phyloP scores from a whole-genome alignment of 2,113 vertebrate genomes.

The Ibidorhyncha struthersii region DNA sequence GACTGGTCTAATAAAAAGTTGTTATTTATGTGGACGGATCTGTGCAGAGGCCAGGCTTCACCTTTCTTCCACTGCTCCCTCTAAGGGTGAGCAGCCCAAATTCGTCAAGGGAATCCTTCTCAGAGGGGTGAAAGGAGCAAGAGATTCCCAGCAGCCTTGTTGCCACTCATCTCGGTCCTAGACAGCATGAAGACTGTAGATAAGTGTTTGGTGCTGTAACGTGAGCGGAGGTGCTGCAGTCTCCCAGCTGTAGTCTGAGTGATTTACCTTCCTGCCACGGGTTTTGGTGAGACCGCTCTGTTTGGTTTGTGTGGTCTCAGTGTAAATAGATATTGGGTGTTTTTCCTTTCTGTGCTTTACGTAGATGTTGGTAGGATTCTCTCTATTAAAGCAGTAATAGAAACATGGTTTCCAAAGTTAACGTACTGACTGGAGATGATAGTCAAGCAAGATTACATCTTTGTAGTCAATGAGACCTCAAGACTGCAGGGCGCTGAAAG shows the following conservation, averaged over 20 bases:
- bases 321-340: not conserved
- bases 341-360: not conserved
- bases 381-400: not conserved
- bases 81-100: not conserved
- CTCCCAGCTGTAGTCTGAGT: not conserved
- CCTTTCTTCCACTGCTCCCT: rapidly evolving
- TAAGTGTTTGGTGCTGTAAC: not conserved
- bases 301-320: not conserved
- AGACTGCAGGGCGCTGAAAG: not conserved
- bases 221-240: rapidly evolving
- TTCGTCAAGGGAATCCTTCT: not conserved
- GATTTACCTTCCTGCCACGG: not conserved
- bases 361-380: not conserved
- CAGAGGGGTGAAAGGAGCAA: not conserved
- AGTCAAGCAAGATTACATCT: not conserved
- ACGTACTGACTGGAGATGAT: not conserved
- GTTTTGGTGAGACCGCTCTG: not conserved
- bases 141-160: not conserved
- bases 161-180: not conserved
- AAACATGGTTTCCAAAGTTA: not conserved
- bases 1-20: not conserved
- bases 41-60: not conserved
- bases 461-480: not conserved
- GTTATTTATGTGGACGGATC: not conserved
- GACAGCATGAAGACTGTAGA: not conserved